Evolutionary conservation across 92 coral and sea anemone genomes (phyloP), one percentile per base, ranked within the genome.

Genomic region (Porites divaricata): DNA sequence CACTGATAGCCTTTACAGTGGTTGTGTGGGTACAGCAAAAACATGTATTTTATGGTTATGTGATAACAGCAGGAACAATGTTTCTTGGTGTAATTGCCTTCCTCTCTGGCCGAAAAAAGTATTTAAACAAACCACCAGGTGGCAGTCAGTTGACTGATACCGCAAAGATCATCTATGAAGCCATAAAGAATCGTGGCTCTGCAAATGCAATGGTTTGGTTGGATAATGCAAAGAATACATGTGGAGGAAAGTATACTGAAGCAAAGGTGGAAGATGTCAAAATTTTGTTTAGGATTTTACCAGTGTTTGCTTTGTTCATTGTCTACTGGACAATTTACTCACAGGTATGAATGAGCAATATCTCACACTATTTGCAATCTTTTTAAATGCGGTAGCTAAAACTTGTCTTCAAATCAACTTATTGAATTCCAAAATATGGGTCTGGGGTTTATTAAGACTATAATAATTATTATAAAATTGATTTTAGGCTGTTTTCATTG

Each of bases 251-350:
- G 19, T 95, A 85, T 68, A 77, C 90, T 41, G 83, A 80, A n/a
- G 70, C 73, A n/a, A 89, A 93, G 53, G 99, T 96, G 49, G 99
- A 96, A 68, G 97, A 96, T 93, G 98, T 96, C 14, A 96, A 90
- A 77, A 85, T 86, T 13, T 72, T 96, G 59, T 73, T 88, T 53
- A 85, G 94, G 64, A 79, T 96, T 61, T 12, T 96, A 14, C 95
- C 98, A 26, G 86, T 96, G 11, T 96, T 96, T 82, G 79, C 77
- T 56, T 81, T 94, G 86, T 92, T 92, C 77, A 84, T 96, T 41
- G 72, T 84, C 74, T 96, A 87, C 83, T 95, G 97, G 98, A 87
- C 92, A 2, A 78, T 96, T 63, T 95, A 96, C 81, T 79, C 89
- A 2, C 99, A 96, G 99, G 99, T 96, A 35, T 15, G 3, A 4